Base-by-base conservation (phyloP, 2,113 vertebrate genomes). In the Lethenteron reissneri region DNA sequence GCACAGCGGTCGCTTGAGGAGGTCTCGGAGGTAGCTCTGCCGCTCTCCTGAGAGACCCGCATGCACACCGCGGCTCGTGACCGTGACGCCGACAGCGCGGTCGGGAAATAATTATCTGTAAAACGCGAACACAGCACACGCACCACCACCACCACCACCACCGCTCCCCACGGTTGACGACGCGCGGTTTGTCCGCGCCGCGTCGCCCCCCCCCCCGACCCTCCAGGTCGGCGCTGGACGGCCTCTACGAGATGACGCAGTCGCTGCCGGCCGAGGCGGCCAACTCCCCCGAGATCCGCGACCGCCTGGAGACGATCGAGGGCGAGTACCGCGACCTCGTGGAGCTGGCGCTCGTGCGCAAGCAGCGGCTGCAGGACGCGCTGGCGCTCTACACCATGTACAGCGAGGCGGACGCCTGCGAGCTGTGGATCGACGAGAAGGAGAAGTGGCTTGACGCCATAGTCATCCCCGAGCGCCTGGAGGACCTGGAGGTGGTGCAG, bases 351-450 rank as follows among this genome's bases (percentile, higher is more conserved):
- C 84, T 90, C 70, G 72, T 82, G 62, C 83, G 90, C 2, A 81
- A 83, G 75, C 87, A 84, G 72, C 87, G 82, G 76, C 80, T 97
- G 17, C 86, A 86, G 71, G 88, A 97, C 1, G 79, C 87, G 1
- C 83, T 92, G 71, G 80, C 88, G 70, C 83, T 94, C 69, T 96
- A 96, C 78, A 95, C 84, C 0, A 86, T 97, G 72, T 89, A 95
- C n/a, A 89, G 88, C 56, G 90, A 97, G 79, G 89, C 87, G 0
- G 91, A 97, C 0, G 87, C 89, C 56, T 97, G 94, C 57, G 85
- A 92, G 76, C 82, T 96, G 12, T 97, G 92, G 90, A 97, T 97
- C 90, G 83, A 81, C 0, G 84, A 90, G 78, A 99, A 99, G 77
- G 88, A 89, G 81, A 94, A 89, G 60, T 97, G 92, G 94, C 75